Evolutionary conservation across 2,888 invertebrate genomes (phyloP).

Genomic region (Zhengitettix transpicula): DNA sequence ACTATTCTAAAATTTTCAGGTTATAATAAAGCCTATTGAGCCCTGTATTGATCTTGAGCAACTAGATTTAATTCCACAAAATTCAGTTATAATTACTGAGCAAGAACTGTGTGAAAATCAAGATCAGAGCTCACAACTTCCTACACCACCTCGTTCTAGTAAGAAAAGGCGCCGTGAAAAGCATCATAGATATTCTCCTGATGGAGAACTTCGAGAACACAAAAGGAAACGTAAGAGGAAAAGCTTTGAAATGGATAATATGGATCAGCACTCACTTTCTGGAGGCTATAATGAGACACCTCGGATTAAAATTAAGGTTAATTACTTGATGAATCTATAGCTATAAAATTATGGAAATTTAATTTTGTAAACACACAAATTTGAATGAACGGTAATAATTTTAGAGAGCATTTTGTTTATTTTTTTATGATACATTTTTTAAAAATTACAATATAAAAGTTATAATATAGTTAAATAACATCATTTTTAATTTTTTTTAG

Average conservation of each 20-base stretch:
- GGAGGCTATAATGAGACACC: constrained; percentile 27
- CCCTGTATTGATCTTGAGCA: constrained; percentile 19
- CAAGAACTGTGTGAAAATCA: no score
- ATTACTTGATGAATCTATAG: background rate
- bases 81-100: no score
- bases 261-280: constrained; percentile 21
- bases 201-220: constrained; percentile 50
- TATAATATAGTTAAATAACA: no score
- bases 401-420: no score
- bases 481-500: no score
- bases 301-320: constrained; percentile 65
- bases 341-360: no score
- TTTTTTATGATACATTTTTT: no score
- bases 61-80: background rate
- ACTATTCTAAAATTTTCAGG: constrained; percentile 14
- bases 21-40: constrained; percentile 25
- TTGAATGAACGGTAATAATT: no score
- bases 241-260: constrained; percentile 43
- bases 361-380: no score
- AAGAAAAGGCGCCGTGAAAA: constrained; percentile 30
- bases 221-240: constrained; percentile 70
- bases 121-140: no score
- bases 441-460: no score
- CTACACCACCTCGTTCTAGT: constrained; percentile 17
- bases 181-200: constrained; percentile 58